These are phyloP conservation scores for Amiota minor DNA, from an alignment of 2,888 invertebrate species.

Conservation along the genomic window DNA sequence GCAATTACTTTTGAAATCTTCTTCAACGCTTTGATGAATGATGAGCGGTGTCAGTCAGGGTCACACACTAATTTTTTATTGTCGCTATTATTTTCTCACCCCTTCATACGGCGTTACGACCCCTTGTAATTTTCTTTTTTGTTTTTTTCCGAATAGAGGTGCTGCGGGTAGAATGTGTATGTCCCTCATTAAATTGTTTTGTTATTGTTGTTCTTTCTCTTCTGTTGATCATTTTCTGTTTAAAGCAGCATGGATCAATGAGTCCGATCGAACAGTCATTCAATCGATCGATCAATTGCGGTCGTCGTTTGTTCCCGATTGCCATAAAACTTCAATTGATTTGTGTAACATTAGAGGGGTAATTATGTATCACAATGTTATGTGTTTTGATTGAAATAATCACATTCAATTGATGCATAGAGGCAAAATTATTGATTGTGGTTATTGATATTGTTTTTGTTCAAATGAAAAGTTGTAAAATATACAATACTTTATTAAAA, in stretches of 20 bases:
- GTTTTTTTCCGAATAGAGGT: constrained; percentile 9
- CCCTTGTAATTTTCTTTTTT: constrained; percentile 16
- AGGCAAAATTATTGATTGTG: constrained; percentile 7
- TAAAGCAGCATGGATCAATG: background rate
- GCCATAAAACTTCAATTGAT: constrained; percentile 27
- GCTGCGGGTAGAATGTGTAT: background rate
- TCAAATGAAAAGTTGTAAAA: background rate
- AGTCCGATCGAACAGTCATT: background rate
- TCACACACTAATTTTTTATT: constrained; percentile 11
- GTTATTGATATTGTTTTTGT: constrained; percentile 8
- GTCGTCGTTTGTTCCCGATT: constrained; percentile 18
- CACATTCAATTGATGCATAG: constrained; percentile 15
- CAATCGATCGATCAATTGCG: constrained; percentile 28
- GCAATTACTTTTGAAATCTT: constrained; percentile 26
- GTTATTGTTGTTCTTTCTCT: constrained; percentile 6
- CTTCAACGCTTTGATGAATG: constrained; percentile 22
- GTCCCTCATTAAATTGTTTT: background rate
- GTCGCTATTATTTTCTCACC: background rate
- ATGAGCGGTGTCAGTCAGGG: constrained; percentile 29
- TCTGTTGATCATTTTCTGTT: background rate
- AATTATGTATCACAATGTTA: background rate
- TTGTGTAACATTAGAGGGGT: constrained; percentile 2
- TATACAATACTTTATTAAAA: background rate
- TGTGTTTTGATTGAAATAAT: constrained; percentile 22
- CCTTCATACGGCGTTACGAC: constrained; percentile 5